Evolutionary conservation across 2,797 vertebrate species (phyloP).

Genomic region (Bovichtus diacanthus): DNA sequence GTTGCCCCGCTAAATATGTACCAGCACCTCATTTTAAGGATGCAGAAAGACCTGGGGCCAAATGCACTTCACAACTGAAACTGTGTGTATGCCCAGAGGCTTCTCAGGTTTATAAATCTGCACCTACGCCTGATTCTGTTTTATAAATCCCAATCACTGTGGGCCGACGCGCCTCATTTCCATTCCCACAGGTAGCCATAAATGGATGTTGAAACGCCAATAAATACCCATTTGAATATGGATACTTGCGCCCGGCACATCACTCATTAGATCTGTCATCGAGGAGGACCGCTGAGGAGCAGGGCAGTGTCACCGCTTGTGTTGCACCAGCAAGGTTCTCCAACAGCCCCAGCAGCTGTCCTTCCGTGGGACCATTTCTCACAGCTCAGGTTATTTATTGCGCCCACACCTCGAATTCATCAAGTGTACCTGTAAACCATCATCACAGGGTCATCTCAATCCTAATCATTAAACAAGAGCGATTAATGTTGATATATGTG

Average conservation of each 20-base stretch:
- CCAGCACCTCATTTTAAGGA: slow-evolving; percentile 1
- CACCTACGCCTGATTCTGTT: neutral
- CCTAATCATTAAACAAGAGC: no score
- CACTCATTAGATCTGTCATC: neutral
- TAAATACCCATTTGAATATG: no score
- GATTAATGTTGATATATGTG: neutral
- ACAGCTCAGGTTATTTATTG: no score
- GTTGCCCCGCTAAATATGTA: slow-evolving; percentile 51
- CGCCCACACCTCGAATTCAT: no score
- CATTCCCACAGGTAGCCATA: neutral
- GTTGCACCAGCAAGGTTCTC: no score
- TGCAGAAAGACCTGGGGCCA: neutral
- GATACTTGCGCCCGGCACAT: neutral
- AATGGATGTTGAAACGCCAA: neutral
- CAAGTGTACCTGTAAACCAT: no score
- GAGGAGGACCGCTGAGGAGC: neutral
- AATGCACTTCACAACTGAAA: neutral
- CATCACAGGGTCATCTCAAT: no score
- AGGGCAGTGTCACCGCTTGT: no score
- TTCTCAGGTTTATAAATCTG: neutral
- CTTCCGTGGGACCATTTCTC: no score
- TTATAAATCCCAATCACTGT: neutral
- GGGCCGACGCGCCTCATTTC: neutral
- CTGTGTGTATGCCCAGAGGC: neutral
- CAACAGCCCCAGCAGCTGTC: no score